These are phyloP conservation scores for Callaeas wilsoni DNA, from an alignment of 2,113 vertebrate genomes.

Conservation along the genomic window DNA sequence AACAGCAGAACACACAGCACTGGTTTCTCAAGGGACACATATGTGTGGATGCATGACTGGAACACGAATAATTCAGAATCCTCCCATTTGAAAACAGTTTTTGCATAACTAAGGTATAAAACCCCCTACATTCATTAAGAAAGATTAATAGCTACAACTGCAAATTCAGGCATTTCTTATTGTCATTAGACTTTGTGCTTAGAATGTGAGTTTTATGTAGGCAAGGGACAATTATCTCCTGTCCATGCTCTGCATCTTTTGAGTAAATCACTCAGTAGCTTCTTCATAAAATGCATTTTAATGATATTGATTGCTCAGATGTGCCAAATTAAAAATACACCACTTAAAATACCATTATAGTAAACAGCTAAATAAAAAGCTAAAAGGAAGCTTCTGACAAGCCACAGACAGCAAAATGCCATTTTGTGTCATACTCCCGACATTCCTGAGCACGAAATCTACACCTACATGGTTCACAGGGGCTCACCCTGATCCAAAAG, in stretches of 20 bases:
- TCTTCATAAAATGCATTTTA: not conserved
- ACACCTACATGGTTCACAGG: not conserved
- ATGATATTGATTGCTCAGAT: not conserved
- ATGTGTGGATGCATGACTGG: slow-evolving; percentile 21
- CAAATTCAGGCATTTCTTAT: not conserved
- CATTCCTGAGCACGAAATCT: not conserved
- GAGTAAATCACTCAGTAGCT: not conserved
- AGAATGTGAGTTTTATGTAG: not conserved
- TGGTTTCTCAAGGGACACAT: slow-evolving; percentile 58
- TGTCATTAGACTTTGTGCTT: not conserved
- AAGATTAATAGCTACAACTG: slow-evolving; percentile 37
- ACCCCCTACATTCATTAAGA: slow-evolving; percentile 50
- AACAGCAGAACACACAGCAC: not conserved
- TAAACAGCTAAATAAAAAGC: not conserved
- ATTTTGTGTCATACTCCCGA: not conserved
- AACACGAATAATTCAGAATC: slow-evolving; percentile 72
- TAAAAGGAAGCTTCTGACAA: not conserved
- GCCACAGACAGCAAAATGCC: not conserved
- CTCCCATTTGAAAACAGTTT: slow-evolving; percentile 35
- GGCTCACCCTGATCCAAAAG: not conserved
- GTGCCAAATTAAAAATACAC: not conserved
- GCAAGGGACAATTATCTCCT: not conserved
- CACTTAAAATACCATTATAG: not conserved
- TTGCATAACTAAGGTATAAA: slow-evolving; percentile 47
- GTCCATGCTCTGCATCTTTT: not conserved